Base-by-base conservation (phyloP, 1,140 invertebrate species). In the Aplysia californica region DNA sequence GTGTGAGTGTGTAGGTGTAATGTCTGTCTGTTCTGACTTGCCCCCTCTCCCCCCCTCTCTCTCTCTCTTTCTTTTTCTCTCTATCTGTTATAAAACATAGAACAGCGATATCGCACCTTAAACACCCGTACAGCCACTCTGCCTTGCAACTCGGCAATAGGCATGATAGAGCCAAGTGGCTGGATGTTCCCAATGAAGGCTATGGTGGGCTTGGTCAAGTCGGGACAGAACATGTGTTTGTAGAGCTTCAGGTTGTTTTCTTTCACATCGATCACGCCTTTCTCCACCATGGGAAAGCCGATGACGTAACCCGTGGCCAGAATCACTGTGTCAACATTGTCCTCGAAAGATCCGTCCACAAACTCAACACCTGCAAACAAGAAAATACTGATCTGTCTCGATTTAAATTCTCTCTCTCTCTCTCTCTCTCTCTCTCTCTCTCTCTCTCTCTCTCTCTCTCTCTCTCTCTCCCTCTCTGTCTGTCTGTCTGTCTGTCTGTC, bases 131-230 rank as follows among this genome's bases (percentile, higher is more conserved):
- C 80, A 0, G 78, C 80, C 21, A 85, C 31, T 29, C 82, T 38
- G 58, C 82, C 78, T 56, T 86, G 84, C 55, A 83, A 36, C 70
- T 86, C 84, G 21, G 81, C 78, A 36, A 91, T 89, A 10, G 91
- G 91, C 77, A 91, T 86, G 23, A 92, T 83, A 10, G 90, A 87
- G n/a, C 92, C 92, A 3, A 92, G 76, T 21, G 91, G 91, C 78
- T 92, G 92, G 35, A 91, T 81, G 39, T 91, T 85, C 0, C 92
- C 92, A 50, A 92, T 91, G 0, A 92, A 80, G 10, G 90, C 88
- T 29, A 92, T 50, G 2, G 87, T 88, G 1, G 69, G 78, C n/a
- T 87, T 85, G 26, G 83, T 65, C 4, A 88, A 67, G 31, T 87
- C 70, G 2, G 90, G 89, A 23, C 89, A 89, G 59, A 91, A 91